Conservation (phyloP, 2,797 vertebrate species). For the Psittacula echo region DNA sequence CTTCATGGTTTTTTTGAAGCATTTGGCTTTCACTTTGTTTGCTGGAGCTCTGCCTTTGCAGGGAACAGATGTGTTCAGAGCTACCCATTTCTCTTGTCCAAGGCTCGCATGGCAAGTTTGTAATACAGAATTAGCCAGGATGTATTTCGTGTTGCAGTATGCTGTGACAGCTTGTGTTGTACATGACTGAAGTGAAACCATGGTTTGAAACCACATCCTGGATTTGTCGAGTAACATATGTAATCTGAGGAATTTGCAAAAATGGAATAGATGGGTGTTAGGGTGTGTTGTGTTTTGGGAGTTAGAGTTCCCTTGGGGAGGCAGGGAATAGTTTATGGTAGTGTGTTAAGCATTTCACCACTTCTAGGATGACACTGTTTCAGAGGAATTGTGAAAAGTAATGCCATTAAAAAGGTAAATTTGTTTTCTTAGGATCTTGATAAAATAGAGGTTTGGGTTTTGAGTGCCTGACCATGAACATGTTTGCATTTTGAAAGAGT, state of each 20-base stretch:
- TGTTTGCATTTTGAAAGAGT: neutral
- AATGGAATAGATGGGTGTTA: neutral
- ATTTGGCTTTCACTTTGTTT: neutral
- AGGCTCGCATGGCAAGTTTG: neutral
- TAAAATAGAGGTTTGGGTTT: neutral
- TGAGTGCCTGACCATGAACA: neutral
- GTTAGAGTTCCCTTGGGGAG: neutral
- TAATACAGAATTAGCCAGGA: neutral
- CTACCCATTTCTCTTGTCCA: neutral
- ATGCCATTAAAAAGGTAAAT: neutral
- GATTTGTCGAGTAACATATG: accelerated
- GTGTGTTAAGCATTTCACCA: neutral
- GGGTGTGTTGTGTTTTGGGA: neutral
- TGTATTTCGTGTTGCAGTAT: neutral
- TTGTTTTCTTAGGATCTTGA: neutral
- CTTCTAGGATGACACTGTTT: neutral
- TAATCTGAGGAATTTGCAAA: neutral
- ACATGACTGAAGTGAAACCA: neutral
- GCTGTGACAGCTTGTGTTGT: neutral
- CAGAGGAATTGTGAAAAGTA: neutral
- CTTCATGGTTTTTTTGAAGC: neutral
- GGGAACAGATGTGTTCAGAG: neutral
- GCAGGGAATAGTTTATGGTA: neutral
- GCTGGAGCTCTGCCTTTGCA: neutral
- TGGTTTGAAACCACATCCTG: neutral